phyloP scores from a whole-genome alignment of 2,888 invertebrate species.

The Agrotis ipsilon region DNA sequence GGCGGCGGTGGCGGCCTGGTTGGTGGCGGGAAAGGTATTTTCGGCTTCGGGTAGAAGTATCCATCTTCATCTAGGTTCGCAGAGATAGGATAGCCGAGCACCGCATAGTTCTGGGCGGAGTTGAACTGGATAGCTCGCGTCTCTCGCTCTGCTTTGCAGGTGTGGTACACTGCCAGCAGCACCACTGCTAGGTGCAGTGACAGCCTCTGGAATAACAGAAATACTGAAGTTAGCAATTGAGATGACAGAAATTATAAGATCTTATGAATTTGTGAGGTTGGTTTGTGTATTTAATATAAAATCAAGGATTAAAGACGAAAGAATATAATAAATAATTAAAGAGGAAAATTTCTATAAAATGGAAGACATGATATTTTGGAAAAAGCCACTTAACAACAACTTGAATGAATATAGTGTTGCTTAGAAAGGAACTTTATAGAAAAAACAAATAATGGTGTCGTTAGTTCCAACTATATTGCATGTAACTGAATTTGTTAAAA shows the following conservation, averaged over 20 bases:
- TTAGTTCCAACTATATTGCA: too few species aligned
- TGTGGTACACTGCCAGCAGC: slow-evolving; percentile 83
- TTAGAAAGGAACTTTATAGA: too few species aligned
- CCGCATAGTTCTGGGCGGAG: slow-evolving; percentile 84
- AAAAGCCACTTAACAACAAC: too few species aligned
- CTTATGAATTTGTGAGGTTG: too few species aligned
- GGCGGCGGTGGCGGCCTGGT: slow-evolving; percentile 75
- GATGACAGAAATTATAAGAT: neutral
- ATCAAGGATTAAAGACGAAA: too few species aligned
- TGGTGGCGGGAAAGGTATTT: slow-evolving; percentile 83
- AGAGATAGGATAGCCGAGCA: slow-evolving; percentile 82
- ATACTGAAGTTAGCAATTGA: neutral
- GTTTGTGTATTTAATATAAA: too few species aligned
- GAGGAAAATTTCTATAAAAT: too few species aligned
- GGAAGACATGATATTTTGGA: too few species aligned
- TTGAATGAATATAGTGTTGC: too few species aligned
- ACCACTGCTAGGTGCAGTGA: slow-evolving; percentile 87
- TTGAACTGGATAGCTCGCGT: slow-evolving; percentile 80
- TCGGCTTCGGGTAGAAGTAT: slow-evolving; percentile 87
- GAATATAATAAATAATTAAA: too few species aligned
- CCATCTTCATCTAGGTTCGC: slow-evolving; percentile 86
- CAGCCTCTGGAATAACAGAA: slow-evolving; percentile 83
- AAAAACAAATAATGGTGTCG: too few species aligned
- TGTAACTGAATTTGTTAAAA: too few species aligned
- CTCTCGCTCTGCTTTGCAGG: slow-evolving; percentile 80